Percentiles rank a stretch among this genome's conserved stretches.
Evolutionary conservation across 1,140 invertebrate species (phyloP).

Genomic region (Caenorhabditis briggsae): DNA sequence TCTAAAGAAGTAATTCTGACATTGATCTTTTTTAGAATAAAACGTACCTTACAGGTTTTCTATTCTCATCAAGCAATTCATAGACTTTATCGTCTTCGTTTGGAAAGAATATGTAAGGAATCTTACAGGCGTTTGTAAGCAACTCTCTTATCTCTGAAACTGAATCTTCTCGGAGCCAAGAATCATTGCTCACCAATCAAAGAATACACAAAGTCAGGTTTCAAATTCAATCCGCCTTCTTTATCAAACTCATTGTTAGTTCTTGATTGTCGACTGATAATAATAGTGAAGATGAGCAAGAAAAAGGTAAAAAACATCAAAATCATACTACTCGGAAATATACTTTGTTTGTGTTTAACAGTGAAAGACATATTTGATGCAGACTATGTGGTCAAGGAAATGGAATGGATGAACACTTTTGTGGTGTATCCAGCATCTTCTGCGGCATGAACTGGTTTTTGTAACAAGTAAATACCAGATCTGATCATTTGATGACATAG

Average conservation of each 20-base stretch:
- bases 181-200: background rate
- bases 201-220: constrained; percentile 17
- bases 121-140: background rate
- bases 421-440: background rate
- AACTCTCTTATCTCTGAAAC: constrained; percentile 6
- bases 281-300: background rate
- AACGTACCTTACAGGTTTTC: background rate
- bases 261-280: background rate
- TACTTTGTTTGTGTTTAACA: constrained; percentile 10
- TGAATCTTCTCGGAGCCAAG: background rate
- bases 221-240: background rate
- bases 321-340: constrained; percentile 27
- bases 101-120: constrained; percentile 5
- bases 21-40: no score
- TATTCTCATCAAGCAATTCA: background rate
- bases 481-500: background rate
- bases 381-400: background rate
- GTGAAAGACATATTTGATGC: background rate
- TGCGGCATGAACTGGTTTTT: background rate
- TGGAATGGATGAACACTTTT: constrained; percentile 1
- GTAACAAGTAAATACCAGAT: constrained; percentile 26
- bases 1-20: background rate
- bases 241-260: background rate
- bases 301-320: background rate
- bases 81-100: constrained; percentile 2